These are phyloP conservation scores for Cephus sareptanus DNA, from an alignment of 2,888 invertebrate genomes.

Conservation along the genomic window DNA sequence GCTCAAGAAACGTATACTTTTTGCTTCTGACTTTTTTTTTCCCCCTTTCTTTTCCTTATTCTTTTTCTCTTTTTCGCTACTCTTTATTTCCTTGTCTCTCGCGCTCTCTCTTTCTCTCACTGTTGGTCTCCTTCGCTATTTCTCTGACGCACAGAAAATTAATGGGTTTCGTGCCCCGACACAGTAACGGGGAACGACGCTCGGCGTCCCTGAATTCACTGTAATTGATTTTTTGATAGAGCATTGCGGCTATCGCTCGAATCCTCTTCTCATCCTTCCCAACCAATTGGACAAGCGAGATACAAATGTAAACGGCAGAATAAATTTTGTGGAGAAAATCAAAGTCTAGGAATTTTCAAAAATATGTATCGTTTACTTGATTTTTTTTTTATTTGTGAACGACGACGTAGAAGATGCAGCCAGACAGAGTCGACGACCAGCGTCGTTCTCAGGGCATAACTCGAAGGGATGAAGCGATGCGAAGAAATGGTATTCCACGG, in stretches of 20 bases:
- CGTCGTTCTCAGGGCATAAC: background rate
- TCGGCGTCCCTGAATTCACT: conserved; percentile 50
- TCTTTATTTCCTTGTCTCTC: conserved; percentile 10
- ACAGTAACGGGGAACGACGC: conserved; percentile 40
- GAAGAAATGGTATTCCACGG: no score
- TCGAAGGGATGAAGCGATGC: no score
- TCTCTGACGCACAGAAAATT: conserved; percentile 38
- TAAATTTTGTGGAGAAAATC: no score
- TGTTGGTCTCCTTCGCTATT: conserved; percentile 3
- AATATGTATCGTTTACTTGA: no score
- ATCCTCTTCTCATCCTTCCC: no score
- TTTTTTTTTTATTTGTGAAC: background rate
- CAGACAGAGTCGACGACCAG: background rate
- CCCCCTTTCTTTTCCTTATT: no score
- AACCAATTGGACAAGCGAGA: no score
- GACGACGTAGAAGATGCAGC: background rate
- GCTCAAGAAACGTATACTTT: conserved; percentile 19
- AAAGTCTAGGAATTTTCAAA: no score
- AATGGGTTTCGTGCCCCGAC: conserved; percentile 51
- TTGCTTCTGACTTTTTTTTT: no score
- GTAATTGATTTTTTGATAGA: conserved; percentile 55
- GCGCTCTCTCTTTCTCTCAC: background rate
- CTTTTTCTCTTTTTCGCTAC: conserved; percentile 3
- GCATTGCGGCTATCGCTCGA: conserved; percentile 31
- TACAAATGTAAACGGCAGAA: no score